phyloP scores from a whole-genome alignment of 2,113 vertebrate genomes.

The Calcarius ornatus region DNA sequence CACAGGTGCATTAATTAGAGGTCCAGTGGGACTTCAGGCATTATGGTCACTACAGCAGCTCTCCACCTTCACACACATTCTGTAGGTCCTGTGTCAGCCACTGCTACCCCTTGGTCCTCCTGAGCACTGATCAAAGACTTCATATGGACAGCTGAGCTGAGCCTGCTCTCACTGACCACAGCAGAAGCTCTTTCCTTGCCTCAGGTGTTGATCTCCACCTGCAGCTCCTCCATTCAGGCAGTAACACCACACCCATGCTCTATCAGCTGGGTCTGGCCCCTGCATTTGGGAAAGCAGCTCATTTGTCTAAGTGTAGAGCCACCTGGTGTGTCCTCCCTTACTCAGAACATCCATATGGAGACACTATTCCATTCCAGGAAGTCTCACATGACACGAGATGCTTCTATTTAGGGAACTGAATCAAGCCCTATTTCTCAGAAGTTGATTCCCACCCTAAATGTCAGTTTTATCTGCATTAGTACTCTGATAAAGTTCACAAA shows the following conservation, averaged over 20 bases:
- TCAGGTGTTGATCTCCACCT: neutral
- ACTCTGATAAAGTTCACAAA: constrained; percentile 25
- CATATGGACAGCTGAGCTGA: neutral
- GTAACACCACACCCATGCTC: neutral
- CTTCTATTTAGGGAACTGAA: neutral
- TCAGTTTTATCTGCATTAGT: constrained; percentile 14
- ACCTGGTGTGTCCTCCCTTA: neutral
- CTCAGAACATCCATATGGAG: neutral
- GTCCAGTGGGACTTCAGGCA: neutral
- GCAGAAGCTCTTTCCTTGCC: neutral
- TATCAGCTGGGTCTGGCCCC: neutral
- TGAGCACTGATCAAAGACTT: neutral
- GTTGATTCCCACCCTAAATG: neutral
- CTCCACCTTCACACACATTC: neutral
- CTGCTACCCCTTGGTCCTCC: neutral
- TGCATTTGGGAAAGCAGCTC: neutral
- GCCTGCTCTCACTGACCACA: neutral
- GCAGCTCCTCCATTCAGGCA: neutral
- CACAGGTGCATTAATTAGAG: neutral
- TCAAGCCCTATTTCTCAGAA: neutral
- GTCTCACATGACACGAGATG: neutral
- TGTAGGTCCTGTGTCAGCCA: neutral
- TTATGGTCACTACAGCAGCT: neutral
- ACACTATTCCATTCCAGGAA: neutral
- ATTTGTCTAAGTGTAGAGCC: neutral